Conservation (phyloP, 2,888 invertebrate genomes). For the Pecten maximus region DNA sequence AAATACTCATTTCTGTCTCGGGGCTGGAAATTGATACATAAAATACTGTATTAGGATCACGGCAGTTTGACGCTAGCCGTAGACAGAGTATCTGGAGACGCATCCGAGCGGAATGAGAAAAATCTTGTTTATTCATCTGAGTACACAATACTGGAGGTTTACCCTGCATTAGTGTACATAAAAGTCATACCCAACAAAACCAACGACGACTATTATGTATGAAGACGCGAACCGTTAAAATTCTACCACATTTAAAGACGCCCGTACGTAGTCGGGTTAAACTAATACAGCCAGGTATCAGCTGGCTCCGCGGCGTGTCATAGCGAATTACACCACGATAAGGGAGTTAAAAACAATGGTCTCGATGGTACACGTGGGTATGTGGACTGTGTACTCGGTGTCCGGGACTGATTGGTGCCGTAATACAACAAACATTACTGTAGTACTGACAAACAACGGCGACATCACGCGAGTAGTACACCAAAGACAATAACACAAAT, state of each 20-base stretch:
- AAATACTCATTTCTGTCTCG: slow-evolving; percentile 35
- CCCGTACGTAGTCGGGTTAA: not conserved
- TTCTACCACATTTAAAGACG: not conserved
- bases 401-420: not conserved
- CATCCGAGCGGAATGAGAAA: slow-evolving; percentile 32
- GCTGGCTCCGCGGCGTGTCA: not conserved
- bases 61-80: slow-evolving; percentile 20
- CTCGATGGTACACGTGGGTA: slow-evolving; percentile 7
- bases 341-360: not conserved
- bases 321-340: not conserved
- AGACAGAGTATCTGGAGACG: not conserved
- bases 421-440: not conserved
- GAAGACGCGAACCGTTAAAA: not conserved
- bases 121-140: slow-evolving; percentile 13
- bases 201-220: not conserved
- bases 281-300: not conserved
- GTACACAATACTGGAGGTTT: not conserved
- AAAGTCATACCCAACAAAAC: not conserved
- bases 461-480: not conserved
- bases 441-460: not conserved
- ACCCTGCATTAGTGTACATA: not conserved
- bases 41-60: slow-evolving; percentile 25
- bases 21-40: slow-evolving; percentile 33
- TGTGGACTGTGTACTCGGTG: not conserved
- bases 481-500: too few relatives aligned